Conservation (phyloP, 2,888 invertebrate genomes). For the Limnephilus marmoratus region DNA sequence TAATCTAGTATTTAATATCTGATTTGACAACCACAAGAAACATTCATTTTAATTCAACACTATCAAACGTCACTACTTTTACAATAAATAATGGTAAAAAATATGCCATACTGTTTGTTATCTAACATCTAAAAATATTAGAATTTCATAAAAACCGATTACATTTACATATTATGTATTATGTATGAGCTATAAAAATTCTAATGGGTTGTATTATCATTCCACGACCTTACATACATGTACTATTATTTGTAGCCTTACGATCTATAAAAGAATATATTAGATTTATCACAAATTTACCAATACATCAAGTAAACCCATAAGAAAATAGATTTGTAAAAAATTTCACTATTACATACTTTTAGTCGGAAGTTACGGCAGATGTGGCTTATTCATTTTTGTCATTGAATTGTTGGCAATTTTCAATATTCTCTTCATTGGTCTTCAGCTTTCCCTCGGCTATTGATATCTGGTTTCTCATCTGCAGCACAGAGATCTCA, state of each 20-base stretch:
- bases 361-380: conserved; percentile 5
- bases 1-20: not conserved
- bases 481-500: conserved; percentile 85
- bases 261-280: not conserved
- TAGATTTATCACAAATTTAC: conserved; percentile 42
- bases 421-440: conserved; percentile 63
- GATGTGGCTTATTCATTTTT: conserved; percentile 34
- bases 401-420: conserved; percentile 47
- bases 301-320: conserved; percentile 46
- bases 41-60: conserved; percentile 13
- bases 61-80: conserved; percentile 20
- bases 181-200: not conserved
- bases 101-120: conserved; percentile 7
- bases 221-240: not conserved
- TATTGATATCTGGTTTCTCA: conserved; percentile 63
- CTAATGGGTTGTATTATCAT: not conserved
- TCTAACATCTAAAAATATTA: conserved; percentile 21
- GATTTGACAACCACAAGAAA: conserved; percentile 29
- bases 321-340: conserved; percentile 49
- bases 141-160: not conserved
- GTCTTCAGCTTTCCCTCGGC: conserved; percentile 62
- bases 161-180: not conserved
- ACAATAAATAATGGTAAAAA: conserved; percentile 27
- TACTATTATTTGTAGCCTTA: not conserved
- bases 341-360: not conserved